These are phyloP conservation scores for Lota lota DNA, from an alignment of 2,113 vertebrate genomes.

Conservation along the genomic window DNA sequence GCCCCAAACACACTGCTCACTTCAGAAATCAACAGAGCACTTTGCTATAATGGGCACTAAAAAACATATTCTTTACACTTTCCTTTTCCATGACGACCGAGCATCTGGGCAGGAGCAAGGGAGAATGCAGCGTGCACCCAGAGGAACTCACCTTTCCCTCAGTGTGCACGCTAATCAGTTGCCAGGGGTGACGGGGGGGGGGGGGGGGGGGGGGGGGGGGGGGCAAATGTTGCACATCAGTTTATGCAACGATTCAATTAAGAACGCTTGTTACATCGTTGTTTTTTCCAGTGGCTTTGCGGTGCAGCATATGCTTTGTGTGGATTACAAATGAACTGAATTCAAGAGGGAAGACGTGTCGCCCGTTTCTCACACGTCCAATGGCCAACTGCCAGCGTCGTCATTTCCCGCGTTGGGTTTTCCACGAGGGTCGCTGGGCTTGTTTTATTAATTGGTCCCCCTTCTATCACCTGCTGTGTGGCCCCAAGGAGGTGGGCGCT, in stretches of 20 bases:
- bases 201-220: too few species aligned
- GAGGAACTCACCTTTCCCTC: slow-evolving; percentile 70
- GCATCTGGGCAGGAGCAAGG: slow-evolving; percentile 50
- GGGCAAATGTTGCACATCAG: slow-evolving; percentile 62
- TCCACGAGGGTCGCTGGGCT: slow-evolving; percentile 1
- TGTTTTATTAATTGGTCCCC: slow-evolving; percentile 19
- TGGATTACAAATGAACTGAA: too few species aligned
- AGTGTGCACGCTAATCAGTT: slow-evolving; percentile 53
- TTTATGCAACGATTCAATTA: slow-evolving; percentile 29
- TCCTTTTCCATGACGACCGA: slow-evolving; percentile 48
- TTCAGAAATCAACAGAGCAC: slow-evolving; percentile 21
- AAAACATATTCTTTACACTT: slow-evolving; percentile 29
- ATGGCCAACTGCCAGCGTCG: too few species aligned
- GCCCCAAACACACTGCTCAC: too few species aligned
- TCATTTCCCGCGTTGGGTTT: too few species aligned
- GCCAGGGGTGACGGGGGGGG: slow-evolving; percentile 63
- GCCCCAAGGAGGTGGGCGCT: slow-evolving; percentile 30
- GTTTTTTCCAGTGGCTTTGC: too few species aligned
- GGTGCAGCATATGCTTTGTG: too few species aligned
- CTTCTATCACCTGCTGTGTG: slow-evolving; percentile 30
- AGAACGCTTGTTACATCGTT: not conserved
- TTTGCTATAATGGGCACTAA: not conserved
- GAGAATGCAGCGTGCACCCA: slow-evolving; percentile 34
- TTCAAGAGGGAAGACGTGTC: too few species aligned
- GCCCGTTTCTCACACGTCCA: too few species aligned